Base-by-base conservation (phyloP, 2,888 invertebrate genomes). In the Sesamia inferens region DNA sequence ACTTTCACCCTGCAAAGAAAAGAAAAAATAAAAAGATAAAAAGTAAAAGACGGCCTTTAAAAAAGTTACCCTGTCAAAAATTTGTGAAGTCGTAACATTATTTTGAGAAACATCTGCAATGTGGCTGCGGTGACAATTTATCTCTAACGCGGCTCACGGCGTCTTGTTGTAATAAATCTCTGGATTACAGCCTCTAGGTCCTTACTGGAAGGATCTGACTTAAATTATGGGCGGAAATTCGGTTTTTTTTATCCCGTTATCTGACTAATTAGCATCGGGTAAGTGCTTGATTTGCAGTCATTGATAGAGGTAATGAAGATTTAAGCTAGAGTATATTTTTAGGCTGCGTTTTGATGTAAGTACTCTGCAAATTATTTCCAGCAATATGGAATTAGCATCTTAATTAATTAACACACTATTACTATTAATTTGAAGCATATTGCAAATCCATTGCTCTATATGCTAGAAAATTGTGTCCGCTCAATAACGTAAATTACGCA, bases 151-250 rank as follows among this genome's bases (percentile, higher is more conserved):
- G 77, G 77, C 84, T 84, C 73, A 79, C 80, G 76, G 78, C 69
- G 76, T 76, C 86, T 83, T 83, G 83, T 79, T 81, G 83, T 76
- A 82, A 88, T 88, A 88, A 88, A 88, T 88, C 87, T 83, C 66
- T 24, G 85, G 88, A 87, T 88, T 88, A 88, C 77, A 48, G 78
- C 74, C 78, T 76, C 68, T 79, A 84, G 75, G 66, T 75, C 73
- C 64, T 70, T 39, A 62, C 75, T 81, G 69, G 77, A 79, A 75
- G 68, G 71, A 77, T 83, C 81, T 42, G 24, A 58, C 74, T 71
- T 82, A 72, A 84, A 76, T 84, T 84, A 84, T 79, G 69, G 68
- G 64, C 51, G 69, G 66, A 48, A 74, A 55, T 68, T 76, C 16
- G 70, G 62, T 54, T 61, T 83, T 79, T 79, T 82, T 83, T 82